Base-by-base conservation (phyloP, 2,888 invertebrate species). In the Hofmannophila pseudospretella region DNA sequence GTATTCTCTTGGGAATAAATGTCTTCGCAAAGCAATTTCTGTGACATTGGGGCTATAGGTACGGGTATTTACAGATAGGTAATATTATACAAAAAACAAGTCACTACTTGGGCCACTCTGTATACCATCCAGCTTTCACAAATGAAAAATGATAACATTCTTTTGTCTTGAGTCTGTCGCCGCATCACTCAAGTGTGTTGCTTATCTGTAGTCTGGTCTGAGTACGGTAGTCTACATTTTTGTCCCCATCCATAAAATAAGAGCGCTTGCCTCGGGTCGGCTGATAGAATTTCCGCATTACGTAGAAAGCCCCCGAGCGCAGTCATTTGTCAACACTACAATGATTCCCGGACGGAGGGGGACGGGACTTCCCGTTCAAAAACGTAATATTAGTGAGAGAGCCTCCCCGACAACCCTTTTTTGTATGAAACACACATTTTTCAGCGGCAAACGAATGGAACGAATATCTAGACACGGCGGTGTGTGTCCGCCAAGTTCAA, bases 391-490 rank as follows among this genome's bases (percentile, higher is more conserved):
- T 64, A 67, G 58, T 59, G 52, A 62, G 57, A 57, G 60, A 39
- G 42, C 49, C 53, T 44, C 53, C 47, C 49, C 7, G 23, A 5
- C 50, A 65, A 64, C 65, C 72, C 64, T 62, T 76, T 74, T 69
- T 72, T 66, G 63, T 65, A 60, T 53, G 55, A 53, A 62, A 52
- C 58, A 50, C 60, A 51, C 67, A 75, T 78, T 77, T 79, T 78
- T 73, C 75, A 72, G 62, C 49, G 51, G 62, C 27, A 27, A 27
- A 5, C 62, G 67, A 70, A 75, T 67, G 67, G 66, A 62, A 62
- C 62, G 64, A n/a, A n/a, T n/a, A n/a, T n/a, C n/a, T n/a, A n/a
- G n/a, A n/a, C n/a, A n/a, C n/a, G n/a, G n/a, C n/a, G n/a, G n/a
- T n/a, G n/a, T n/a, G n/a, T n/a, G n/a, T n/a, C n/a, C n/a, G n/a